Evolutionary conservation across 2,797 vertebrate genomes (phyloP), one percentile per base, ranked within the genome.

Genomic region (Threskiornis aethiopicus): DNA sequence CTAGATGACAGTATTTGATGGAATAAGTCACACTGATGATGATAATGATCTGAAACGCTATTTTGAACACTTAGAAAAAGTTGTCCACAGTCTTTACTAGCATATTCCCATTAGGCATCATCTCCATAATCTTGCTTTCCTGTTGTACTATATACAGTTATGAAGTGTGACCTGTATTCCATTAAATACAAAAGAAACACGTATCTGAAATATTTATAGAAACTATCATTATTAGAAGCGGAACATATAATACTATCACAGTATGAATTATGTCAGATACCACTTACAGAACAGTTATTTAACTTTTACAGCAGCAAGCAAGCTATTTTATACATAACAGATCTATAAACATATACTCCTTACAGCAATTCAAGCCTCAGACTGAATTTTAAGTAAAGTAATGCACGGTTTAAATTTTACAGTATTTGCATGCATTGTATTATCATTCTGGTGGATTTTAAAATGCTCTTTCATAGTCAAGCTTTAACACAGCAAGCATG

Each of bases 401-500:
- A 98, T 97, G 97, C 95, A 97, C 78, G 2, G 84, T 97, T 98
- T 98, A 92, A 97, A 97, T 96, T 96, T 92, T 97, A 97, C 81
- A 91, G n/a, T 97, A 97, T 94, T 83, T 96, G 98, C 99, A 99
- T 99, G 99, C 99, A 99, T 98, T 98, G 98, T 98, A 98, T 98
- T 97, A 98, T 98, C 98, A 98, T 97, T 98, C 97, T 98, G 96
- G 96, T 98, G 98, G 98, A 98, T 98, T 98, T 97, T 98, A 98
- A 98, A 98, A 98, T 98, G 98, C 97, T 98, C 96, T 97, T 97
- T 98, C 73, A 84, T 98, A 98, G 97, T 98, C 98, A 99, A 98
- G 98, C 98, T 98, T 98, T 98, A 98, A 99, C 99, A 99, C 99
- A 99, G 99, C 99, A 99, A 99, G 99, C 99, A 99, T 99, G 99